Base-by-base conservation (phyloP, 1,140 invertebrate genomes). In the Eupristina koningsbergeri region DNA sequence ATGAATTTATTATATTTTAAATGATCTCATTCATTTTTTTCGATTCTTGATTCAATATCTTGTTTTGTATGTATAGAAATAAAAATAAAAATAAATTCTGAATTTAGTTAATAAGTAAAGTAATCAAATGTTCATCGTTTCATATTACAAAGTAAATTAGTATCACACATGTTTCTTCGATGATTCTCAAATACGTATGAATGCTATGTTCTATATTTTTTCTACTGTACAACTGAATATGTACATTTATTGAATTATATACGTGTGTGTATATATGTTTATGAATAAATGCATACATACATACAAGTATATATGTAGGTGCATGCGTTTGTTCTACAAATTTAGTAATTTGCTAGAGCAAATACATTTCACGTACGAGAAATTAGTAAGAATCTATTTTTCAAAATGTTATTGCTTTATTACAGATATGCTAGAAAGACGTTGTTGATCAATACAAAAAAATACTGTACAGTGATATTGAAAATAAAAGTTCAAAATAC, bases 161-260 rank as follows among this genome's bases (percentile, higher is more conserved):
- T 80, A 80, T 84, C 83, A 84, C 78, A 84, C 83, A 80, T 76
- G 53, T 69, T 67, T 84, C n/a, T 80, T 80, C 67, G 71, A 84
- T 80, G 78, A 80, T 77, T 84, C 74, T 81, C 74, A 81, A 85
- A 71, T 81, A 81, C 61, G 53, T 75, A 80, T 74, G 73, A 39
- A 85, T 85, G 50, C 58, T 53, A 63, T 77, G 80, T 63, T 63
- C 29, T 84, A 64, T 80, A 79, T 50, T 64, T 85, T 71, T 80
- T 80, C 79, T 85, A 81, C 74, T 85, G 81, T 81, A 85, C 79
- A 85, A 77, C 84, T 61, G 79, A 85, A 81, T 85, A 85, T 85
- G 77, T 85, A 85, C 84, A 85, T 78, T 81, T 61, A 84, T 84
- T 75, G 17, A 84, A 80, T 64, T 67, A 39, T 84, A 22, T 79